Percentiles rank a stretch among this genome's conserved stretches.
Evolutionary conservation across 2,797 vertebrate genomes (phyloP).

Genomic region (Chromis chromis): DNA sequence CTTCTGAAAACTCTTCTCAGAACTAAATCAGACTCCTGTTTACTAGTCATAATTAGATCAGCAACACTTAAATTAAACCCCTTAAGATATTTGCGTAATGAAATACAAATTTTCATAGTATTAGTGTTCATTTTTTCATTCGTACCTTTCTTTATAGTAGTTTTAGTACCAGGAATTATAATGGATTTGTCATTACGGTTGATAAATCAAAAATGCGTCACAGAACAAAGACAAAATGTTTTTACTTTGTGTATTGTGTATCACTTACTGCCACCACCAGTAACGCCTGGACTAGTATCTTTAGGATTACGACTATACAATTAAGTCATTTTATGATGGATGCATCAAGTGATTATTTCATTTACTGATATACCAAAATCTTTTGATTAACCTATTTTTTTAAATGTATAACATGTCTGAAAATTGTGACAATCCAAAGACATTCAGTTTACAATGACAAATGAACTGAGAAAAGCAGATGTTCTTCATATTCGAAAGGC

Average conservation of each 20-base stretch:
- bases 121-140: not conserved
- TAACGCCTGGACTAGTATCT: too few relatives aligned
- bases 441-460: not conserved
- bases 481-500: too few relatives aligned
- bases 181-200: conserved; percentile 1
- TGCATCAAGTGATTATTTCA: too few relatives aligned
- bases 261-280: too few relatives aligned
- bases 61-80: conserved; percentile 3
- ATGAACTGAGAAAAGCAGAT: not conserved
- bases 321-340: too few relatives aligned
- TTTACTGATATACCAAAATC: not conserved
- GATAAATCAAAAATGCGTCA: conserved; percentile 1
- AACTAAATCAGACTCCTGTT: conserved; percentile 1
- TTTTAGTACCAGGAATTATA: conserved; percentile 1
- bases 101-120: not conserved
- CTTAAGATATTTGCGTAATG: conserved; percentile 14
- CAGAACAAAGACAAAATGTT: not conserved
- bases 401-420: not conserved
- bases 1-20: conserved; percentile 1
- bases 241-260: not conserved
- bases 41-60: conserved; percentile 4
- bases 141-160: not conserved
- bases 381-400: too few relatives aligned
- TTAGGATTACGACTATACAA: too few relatives aligned
- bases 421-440: not conserved